Evolutionary conservation across 35 echinoderm and acorn worm genomes (phyloP).

Genomic region (Heliocidaris erythrogramma): DNA sequence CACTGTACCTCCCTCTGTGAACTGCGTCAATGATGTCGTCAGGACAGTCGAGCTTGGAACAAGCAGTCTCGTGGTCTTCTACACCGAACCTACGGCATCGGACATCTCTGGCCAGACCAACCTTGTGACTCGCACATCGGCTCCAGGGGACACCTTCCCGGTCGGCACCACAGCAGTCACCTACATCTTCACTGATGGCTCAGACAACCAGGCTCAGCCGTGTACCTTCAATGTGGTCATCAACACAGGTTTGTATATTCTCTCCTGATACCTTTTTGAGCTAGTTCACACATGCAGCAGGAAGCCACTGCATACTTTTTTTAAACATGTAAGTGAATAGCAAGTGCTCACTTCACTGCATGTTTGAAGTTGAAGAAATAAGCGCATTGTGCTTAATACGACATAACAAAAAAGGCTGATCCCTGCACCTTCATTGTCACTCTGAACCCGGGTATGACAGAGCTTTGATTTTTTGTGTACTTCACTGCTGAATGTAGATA

Average conservation of each 20-base stretch:
- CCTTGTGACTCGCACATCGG: not conserved
- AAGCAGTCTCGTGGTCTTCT: not conserved
- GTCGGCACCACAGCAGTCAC: not conserved
- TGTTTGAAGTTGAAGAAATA: too few relatives aligned
- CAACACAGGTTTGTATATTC: not conserved
- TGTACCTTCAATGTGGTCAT: not conserved
- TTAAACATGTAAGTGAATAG: too few relatives aligned
- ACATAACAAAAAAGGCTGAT: too few relatives aligned
- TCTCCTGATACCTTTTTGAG: not conserved
- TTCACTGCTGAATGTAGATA: too few relatives aligned
- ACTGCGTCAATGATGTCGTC: not conserved
- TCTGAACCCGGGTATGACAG: slow-evolving; percentile 27
- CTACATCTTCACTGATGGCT: not conserved
- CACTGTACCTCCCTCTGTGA: not conserved
- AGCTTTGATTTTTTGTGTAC: too few relatives aligned
- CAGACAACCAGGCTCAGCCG: not conserved
- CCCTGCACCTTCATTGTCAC: slow-evolving; percentile 60
- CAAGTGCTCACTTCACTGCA: too few relatives aligned
- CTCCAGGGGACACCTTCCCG: not conserved
- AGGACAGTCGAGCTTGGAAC: not conserved
- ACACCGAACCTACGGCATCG: not conserved
- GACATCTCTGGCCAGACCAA: not conserved
- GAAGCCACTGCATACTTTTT: too few relatives aligned
- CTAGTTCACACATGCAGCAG: too few relatives aligned
- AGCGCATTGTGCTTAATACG: too few relatives aligned